Evolutionary conservation across 2,888 invertebrate genomes (phyloP), one percentile per base, ranked within the genome.

Genomic region (Heliconius charithonia): DNA sequence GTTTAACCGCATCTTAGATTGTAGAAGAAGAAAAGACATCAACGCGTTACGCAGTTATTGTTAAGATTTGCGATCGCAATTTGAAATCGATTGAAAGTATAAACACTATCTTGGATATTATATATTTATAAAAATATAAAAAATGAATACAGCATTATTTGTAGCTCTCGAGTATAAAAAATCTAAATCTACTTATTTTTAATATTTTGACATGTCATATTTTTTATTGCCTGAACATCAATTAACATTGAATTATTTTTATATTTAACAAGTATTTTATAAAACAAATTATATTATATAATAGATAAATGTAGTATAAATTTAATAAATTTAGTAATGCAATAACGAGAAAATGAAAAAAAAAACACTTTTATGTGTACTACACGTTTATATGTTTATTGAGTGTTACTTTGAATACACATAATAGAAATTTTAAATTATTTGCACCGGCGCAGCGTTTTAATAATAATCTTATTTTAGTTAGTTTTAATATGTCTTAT

Each of bases 11-110:
- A 72, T 59, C n/a, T 56, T 25, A 32, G 32, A 59, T 59, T 32
- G 16, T 59, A n/a, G 72, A 65, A 74, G 72, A 65, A 74, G 85
- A 89, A 91, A 91, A 91, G 89, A 90, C 89, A 88, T 92, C 90
- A 92, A 90, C 90, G 90, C 82, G 74, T 25, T 32, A 32, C 69
- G 41, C 41, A 41, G n/a, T 37, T 25, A 41, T 41, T 69, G 41
- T 25, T 25, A 16, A 16, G 59, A 37, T 37, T 41, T 9, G 27
- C 27, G 16, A 27, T 27, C 25, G 41, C 59, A 4, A 59, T n/a
- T 59, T 59, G 10, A n/a, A n/a, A 59, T 69, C 16, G 1, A 69
- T 69, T 69, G 41, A 6, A 41, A 69, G 25, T 41, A 12, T 0
- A 41, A 67, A 25, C n/a, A n/a, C 1, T 10, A 59, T n/a, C 10